These are phyloP conservation scores for Intellagama lesueurii DNA, from an alignment of 2,797 vertebrate species.

Conservation along the genomic window DNA sequence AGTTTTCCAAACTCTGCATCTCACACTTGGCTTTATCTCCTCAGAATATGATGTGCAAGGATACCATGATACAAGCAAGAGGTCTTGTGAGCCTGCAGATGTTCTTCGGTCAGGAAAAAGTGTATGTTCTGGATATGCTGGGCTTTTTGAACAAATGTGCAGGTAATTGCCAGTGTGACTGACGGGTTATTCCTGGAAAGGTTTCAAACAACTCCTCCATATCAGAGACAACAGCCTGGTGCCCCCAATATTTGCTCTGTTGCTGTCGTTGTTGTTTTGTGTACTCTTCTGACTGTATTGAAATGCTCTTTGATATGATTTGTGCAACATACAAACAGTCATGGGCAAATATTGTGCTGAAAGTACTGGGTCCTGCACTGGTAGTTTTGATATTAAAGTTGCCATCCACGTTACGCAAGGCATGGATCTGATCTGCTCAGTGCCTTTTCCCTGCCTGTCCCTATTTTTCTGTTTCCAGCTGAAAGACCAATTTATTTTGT, in stretches of 20 bases:
- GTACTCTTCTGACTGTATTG: neutral
- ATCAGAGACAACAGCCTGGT: neutral
- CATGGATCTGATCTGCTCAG: too few species aligned
- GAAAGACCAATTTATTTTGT: too few species aligned
- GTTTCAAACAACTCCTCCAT: too few species aligned
- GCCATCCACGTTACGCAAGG: too few species aligned
- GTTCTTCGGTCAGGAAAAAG: slow-evolving; percentile 19
- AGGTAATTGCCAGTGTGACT: neutral
- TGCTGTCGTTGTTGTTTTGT: too few species aligned
- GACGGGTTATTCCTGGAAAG: neutral
- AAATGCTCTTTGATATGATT: neutral
- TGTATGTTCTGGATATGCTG: slow-evolving; percentile 14
- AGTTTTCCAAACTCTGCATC: neutral
- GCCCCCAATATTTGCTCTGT: too few species aligned
- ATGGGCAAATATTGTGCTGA: neutral
- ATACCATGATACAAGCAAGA: neutral
- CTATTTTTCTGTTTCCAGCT: too few species aligned
- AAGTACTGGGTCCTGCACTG: too few species aligned
- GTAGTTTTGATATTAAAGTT: too few species aligned
- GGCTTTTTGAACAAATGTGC: slow-evolving; percentile 31
- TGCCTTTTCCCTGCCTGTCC: too few species aligned
- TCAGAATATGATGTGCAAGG: slow-evolving; percentile 29
- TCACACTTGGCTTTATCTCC: neutral
- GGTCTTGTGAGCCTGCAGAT: neutral
- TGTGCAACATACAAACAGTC: neutral